Base-by-base conservation (phyloP, 2,888 invertebrate species). In the Pyrocoelia pectoralis region DNA sequence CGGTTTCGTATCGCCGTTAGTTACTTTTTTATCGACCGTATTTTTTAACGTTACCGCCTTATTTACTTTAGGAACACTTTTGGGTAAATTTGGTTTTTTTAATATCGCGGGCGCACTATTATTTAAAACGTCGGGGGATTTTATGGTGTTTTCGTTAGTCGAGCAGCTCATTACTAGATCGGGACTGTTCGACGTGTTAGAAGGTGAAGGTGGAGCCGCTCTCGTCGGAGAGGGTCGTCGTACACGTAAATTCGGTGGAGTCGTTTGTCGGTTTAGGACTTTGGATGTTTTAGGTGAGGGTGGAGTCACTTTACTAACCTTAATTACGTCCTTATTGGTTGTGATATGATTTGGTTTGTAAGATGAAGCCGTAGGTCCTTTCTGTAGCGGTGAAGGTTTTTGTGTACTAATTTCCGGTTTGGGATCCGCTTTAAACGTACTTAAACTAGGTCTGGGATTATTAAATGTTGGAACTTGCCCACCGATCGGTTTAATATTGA, bases 141-240 rank as follows among this genome's bases (percentile, higher is more conserved):
- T 88, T 0, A 83, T 50, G 13, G 41, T 55, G 1, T 56, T 53
- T 53, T 67, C 70, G 24, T 66, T 83, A 0, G 80, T 80, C n/a
- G 87, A 87, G 75, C 91, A 91, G 73, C 90, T 90, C 0, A 89
- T 89, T 2, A 91, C 90, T 24, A 91, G 79, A 75, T 91, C 91
- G 0, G 91, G 91, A 76, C 89, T 90, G 72, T 90, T 90, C 29
- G 77, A 64, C 73, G 74, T 72, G 3, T 75, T 80, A 76, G 82
- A 84, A 1, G 71, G 64, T 12, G 71, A 69, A 13, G 72, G 58
- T n/a, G 61, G 52, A 1, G 71, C 61, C 0, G 75, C 62, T 55
- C 77, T 73, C 2, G 74, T 74, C 1, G 79, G 75, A 14, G 80
- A 80, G 1, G 80, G 73, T 65, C 77, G 79, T 41, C 78, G 71